A percentile compares a stretch with the other conserved stretches of the same genome.
These are phyloP conservation scores for Sphinx pinastri DNA, from an alignment of 2,888 invertebrate species.

Conservation along the genomic window DNA sequence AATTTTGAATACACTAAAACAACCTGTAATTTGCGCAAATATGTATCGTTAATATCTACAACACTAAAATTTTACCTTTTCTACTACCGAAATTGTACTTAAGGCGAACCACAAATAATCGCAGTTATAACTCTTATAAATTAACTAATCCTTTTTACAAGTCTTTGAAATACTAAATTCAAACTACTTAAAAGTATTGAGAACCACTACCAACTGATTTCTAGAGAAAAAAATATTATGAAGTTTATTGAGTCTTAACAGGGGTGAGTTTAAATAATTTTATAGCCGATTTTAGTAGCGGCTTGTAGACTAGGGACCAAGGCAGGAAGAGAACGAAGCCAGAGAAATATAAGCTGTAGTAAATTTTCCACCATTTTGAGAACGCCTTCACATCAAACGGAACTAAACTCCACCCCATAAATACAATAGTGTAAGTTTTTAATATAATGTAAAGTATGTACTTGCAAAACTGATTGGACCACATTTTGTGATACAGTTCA, in stretches of 20 bases:
- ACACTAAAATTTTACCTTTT: background rate
- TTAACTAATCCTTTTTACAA: background rate
- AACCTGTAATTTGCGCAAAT: slow-evolving; percentile 16
- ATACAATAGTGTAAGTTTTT: slow-evolving; percentile 89
- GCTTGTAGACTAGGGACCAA: slow-evolving; percentile 86
- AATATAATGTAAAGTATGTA: slow-evolving; percentile 83
- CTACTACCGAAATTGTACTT: slow-evolving; percentile 19
- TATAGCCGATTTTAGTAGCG: slow-evolving; percentile 49
- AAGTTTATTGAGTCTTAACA: slow-evolving; percentile 1
- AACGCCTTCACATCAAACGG: slow-evolving; percentile 90
- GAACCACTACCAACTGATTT: background rate
- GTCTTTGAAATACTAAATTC: background rate
- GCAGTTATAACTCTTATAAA: slow-evolving; percentile 17
- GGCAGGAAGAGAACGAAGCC: slow-evolving; percentile 87
- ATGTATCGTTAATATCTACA: slow-evolving; percentile 7
- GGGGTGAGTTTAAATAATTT: slow-evolving; percentile 29
- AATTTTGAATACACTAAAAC: slow-evolving; percentile 13
- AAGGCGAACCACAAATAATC: slow-evolving; percentile 13
- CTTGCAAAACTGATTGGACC: slow-evolving; percentile 65
- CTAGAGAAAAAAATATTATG: background rate
- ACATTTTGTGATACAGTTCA: slow-evolving; percentile 70
- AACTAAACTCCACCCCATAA: slow-evolving; percentile 92
- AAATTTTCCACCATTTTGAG: slow-evolving; percentile 87
- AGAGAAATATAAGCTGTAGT: slow-evolving; percentile 86
- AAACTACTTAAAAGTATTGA: background rate